Base-by-base conservation (phyloP, 2,888 invertebrate genomes). In the Micoletzkya japonica region DNA sequence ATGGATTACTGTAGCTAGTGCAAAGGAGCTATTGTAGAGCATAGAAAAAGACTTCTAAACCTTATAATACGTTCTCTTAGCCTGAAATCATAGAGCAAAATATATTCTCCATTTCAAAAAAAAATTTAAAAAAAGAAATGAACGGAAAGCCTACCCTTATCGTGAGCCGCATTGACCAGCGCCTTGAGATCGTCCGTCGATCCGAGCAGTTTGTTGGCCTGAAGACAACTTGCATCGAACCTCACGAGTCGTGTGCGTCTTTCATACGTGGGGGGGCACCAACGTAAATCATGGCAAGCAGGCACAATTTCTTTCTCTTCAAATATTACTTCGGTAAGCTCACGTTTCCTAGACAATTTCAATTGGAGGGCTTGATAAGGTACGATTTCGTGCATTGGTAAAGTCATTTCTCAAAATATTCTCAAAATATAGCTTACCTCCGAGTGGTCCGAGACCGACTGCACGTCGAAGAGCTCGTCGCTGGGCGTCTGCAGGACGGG, bases 151-250 rank as follows among this genome's bases (percentile, higher is more conserved):
- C 6, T 34, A 79, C 80, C 77, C 36, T 80, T 89, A 3, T 87
- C 86, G 84, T 92, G 92, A 26, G 92, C 86, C 37, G 88, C 88
- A 28, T 87, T 86, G 0, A 91, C 88, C 52, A 94, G 87, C 54
- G 88, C 87, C 68, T 89, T 87, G 76, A 94, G 90, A 86, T 93
- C 92, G 66, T 90, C 88, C 28, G 90, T 83, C 7, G 89, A 89
- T 4, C 94, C 94, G 70, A 93, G 86, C 71, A 89, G 89, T 32
- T 89, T 88, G 76, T 92, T 91, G 49, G 94, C 90, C 49, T 66
- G 54, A 4, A 66, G 17, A n/a, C n/a, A n/a, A n/a, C n/a, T n/a
- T n/a, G n/a, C n/a, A n/a, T n/a, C n/a, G n/a, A n/a, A n/a, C n/a
- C n/a, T n/a, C n/a, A n/a, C n/a, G n/a, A n/a, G n/a, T n/a, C n/a